These are phyloP conservation scores for Magallana nippona DNA, from an alignment of 2,888 invertebrate genomes.

Conservation along the genomic window DNA sequence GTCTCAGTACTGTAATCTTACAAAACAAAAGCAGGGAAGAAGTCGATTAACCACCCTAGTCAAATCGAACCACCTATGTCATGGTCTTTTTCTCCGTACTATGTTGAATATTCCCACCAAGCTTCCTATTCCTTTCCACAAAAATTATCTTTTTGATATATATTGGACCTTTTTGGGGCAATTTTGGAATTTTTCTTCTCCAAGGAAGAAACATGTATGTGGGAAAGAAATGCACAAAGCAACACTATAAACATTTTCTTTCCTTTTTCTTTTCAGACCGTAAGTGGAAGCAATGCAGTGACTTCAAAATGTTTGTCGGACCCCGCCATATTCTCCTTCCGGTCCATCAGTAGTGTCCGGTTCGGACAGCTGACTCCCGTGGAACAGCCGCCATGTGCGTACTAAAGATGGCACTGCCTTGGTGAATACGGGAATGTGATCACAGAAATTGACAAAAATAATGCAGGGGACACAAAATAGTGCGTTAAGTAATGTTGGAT, in stretches of 20 bases:
- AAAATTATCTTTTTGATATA: no score
- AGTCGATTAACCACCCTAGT: no score
- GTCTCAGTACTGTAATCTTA: background rate
- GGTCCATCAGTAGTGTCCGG: conserved; percentile 56
- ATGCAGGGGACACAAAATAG: background rate
- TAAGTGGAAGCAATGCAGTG: conserved; percentile 50
- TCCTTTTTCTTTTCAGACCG: conserved; percentile 57
- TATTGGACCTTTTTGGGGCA: no score
- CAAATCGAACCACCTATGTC: no score
- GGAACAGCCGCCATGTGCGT: conserved; percentile 61
- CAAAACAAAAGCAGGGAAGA: background rate
- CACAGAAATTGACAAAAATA: background rate
- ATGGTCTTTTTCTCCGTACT: no score
- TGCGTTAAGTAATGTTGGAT: background rate
- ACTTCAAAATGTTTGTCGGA: conserved; percentile 54
- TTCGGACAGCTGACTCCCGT: conserved; percentile 60
- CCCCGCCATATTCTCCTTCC: conserved; percentile 60
- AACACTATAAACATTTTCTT: background rate
- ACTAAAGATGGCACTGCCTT: conserved; percentile 42
- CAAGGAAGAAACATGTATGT: no score
- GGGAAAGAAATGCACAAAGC: no score
- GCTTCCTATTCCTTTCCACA: no score
- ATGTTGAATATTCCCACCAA: no score
- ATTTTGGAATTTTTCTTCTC: no score
- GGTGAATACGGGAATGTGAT: background rate